Base-by-base conservation (phyloP, 2,113 vertebrate genomes). In the Grammomys dolichurus region DNA sequence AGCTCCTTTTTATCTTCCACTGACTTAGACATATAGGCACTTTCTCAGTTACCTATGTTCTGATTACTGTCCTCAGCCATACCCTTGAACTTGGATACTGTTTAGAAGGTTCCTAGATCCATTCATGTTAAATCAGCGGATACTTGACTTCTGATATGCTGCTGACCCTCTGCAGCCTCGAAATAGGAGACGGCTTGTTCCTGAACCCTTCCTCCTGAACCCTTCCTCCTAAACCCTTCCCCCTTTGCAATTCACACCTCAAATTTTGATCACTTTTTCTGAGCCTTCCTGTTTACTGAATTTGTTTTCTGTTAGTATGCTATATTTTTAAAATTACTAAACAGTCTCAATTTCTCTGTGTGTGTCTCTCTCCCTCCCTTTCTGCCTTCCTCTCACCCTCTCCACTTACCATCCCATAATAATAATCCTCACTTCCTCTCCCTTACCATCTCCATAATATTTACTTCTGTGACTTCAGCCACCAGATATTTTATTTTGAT, bases 381-480 rank as follows among this genome's bases (percentile, higher is more conserved):
- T 13, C 31, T 65, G 24, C 24, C 63, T 65, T 28, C 63, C 63
- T 67, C 28, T 24, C 67, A 31, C 67, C 31, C 31, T 69, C 33
- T 70, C 33, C 9, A 14, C 33, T 46, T 43, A 0, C 14, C 46
- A 7, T 60, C 26, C 3, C 46, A 24, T 70, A n/a, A 36, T 65
- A 70, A 40, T 40, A 40, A 40, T 40, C 40, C 40, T 40, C 40
- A 40, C 40, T 40, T 40, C 40, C 17, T 19, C 70, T 72, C 36
- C 17, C 43, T 46, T 43, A 1, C 14, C 46, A 7, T 60, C 26
- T 67, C 3, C 46, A 24, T 70, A n/a, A 36, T 65, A 70, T 70
- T 88, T 87, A 43, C 46, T 54, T 80, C n/a, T 67, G 31, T 93
- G 92, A 13, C n/a, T 93, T 93, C n/a, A 46, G 63, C 84, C 69